Conservation (phyloP, 2,888 invertebrate species). For the Dastarcus helophoroides region DNA sequence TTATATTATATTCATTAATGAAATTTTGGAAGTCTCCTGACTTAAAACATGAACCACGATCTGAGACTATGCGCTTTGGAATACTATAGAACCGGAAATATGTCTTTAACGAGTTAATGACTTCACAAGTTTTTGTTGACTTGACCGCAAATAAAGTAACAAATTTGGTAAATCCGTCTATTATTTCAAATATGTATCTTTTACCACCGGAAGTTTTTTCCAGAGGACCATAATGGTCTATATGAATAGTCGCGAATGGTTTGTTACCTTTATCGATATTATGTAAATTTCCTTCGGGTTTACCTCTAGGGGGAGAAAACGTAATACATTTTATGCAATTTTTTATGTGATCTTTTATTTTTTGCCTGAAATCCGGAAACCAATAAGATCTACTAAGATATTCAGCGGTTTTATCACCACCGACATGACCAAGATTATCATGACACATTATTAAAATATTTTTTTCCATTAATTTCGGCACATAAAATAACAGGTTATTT, state of each 20-base stretch:
- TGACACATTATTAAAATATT: conserved; percentile 11
- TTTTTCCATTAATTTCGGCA: conserved; percentile 11
- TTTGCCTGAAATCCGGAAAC: conserved; percentile 6
- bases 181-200: conserved; percentile 6
- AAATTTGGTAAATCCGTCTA: conserved; percentile 11
- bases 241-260: conserved; percentile 10
- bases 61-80: conserved; percentile 9
- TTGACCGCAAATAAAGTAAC: conserved; percentile 10
- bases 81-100: conserved; percentile 5
- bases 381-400: conserved; percentile 20
- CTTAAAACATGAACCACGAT: conserved; percentile 15
- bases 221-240: conserved; percentile 11
- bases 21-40: conserved; percentile 9
- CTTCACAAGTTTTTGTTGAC: conserved; percentile 13
- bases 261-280: conserved; percentile 10
- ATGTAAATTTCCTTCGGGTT: conserved; percentile 8
- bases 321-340: conserved; percentile 12
- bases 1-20: conserved; percentile 6
- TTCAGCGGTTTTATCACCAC: conserved; percentile 15
- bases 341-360: conserved; percentile 9
- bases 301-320: conserved; percentile 8
- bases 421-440: conserved; percentile 13
- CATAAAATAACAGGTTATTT: conserved; percentile 12
- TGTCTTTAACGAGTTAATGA: conserved; percentile 9
- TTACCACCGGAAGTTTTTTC: conserved; percentile 3